phyloP scores from a whole-genome alignment of 1,140 invertebrate genomes.

The Bathynomus jamesi region DNA sequence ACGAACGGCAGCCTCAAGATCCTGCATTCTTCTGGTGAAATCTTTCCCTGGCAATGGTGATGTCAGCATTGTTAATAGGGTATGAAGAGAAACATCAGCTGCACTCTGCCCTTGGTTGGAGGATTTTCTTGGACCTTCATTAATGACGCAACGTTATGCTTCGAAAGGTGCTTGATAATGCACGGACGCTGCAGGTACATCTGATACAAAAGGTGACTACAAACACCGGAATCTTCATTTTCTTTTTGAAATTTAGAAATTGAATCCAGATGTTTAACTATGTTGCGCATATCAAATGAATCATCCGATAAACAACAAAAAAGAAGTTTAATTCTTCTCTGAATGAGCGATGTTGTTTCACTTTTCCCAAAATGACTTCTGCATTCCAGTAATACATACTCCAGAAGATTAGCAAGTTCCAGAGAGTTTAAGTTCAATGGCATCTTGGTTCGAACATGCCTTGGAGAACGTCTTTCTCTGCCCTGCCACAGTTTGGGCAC shows the following conservation, averaged over 20 bases:
- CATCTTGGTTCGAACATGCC: slow-evolving; percentile 62
- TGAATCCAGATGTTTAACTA: slow-evolving; percentile 9
- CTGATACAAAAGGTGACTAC: slow-evolving; percentile 50
- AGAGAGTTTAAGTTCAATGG: slow-evolving; percentile 45
- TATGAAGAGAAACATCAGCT: slow-evolving; percentile 48
- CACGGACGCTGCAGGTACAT: slow-evolving; percentile 58
- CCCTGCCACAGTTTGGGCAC: slow-evolving; percentile 92
- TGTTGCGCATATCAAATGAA: slow-evolving; percentile 40
- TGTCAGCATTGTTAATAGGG: slow-evolving; percentile 65
- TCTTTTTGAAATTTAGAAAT: slow-evolving; percentile 4
- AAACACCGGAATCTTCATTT: slow-evolving; percentile 5
- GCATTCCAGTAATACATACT: slow-evolving; percentile 29
- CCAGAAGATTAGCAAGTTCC: slow-evolving; percentile 24
- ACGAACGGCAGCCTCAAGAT: slow-evolving; percentile 65
- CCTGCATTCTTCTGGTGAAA: slow-evolving; percentile 59
- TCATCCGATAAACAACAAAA: slow-evolving; percentile 57
- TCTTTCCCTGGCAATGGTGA: slow-evolving; percentile 56
- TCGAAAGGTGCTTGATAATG: slow-evolving; percentile 44
- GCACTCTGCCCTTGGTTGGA: slow-evolving; percentile 19
- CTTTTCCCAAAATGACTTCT: slow-evolving; percentile 5
- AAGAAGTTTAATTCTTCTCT: slow-evolving; percentile 55
- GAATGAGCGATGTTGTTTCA: slow-evolving; percentile 20
- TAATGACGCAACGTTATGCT: slow-evolving; percentile 38
- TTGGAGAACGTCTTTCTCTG: slow-evolving; percentile 66
- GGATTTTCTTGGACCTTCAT: slow-evolving; percentile 40